phyloP scores from a whole-genome alignment of 2,113 vertebrate genomes.

The Stigmatopora nigra region DNA sequence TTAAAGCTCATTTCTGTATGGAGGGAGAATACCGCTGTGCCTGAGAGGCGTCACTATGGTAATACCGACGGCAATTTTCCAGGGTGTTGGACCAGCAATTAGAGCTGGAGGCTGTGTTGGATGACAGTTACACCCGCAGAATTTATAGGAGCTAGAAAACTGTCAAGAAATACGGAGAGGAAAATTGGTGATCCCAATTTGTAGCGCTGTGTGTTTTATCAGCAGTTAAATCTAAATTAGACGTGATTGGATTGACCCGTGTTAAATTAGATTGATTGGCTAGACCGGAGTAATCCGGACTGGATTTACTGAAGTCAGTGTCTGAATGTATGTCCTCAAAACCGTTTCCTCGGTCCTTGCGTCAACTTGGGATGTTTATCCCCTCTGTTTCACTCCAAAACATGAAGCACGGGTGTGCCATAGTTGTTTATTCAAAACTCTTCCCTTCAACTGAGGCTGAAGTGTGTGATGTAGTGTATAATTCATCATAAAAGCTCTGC shows the following conservation, averaged over 20 bases:
- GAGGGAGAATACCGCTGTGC: conserved; percentile 22
- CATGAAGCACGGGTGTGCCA: not conserved
- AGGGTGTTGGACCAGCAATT: conserved; percentile 39
- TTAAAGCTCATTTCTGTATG: conserved; percentile 24
- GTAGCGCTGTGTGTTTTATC: not conserved
- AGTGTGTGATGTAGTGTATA: conserved; percentile 34
- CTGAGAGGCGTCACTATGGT: conserved; percentile 20
- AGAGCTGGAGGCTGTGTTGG: conserved; percentile 34
- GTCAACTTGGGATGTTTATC: not conserved
- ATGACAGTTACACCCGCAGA: conserved; percentile 30
- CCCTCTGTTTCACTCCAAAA: not conserved
- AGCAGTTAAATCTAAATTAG: conserved; percentile 6
- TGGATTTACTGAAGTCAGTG: conserved; percentile 11
- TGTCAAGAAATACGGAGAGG: not conserved
- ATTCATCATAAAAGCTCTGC: conserved; percentile 60
- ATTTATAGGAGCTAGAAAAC: not conserved
- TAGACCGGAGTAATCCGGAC: conserved; percentile 1
- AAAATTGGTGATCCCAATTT: not conserved
- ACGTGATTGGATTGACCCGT: conserved; percentile 4
- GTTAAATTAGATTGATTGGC: not conserved
- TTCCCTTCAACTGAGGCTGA: conserved; percentile 18
- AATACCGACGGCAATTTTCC: conserved; percentile 37
- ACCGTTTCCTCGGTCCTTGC: not conserved
- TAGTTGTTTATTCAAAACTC: conserved; percentile 33
- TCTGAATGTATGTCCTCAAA: not conserved